Conservation (phyloP, 2,113 vertebrate genomes). For the Gnathonemus echidnorhynchus region DNA sequence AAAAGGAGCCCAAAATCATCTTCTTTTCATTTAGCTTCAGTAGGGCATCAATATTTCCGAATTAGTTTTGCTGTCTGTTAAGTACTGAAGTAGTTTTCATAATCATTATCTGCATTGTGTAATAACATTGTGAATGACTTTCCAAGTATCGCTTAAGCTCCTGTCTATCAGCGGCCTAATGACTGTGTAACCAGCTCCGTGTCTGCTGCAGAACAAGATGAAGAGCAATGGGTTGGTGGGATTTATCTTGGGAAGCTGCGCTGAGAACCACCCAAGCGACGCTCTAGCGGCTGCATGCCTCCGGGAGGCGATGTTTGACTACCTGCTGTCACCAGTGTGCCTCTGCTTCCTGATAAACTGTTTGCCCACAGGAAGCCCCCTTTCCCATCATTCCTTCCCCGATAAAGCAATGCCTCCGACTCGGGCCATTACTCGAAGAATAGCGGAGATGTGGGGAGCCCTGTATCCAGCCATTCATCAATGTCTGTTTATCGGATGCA, state of each 20-base stretch:
- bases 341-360: neutral
- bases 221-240: neutral
- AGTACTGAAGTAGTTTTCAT: neutral
- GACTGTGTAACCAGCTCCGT: neutral
- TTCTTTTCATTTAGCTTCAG: neutral
- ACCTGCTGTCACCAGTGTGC: neutral
- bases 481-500: neutral
- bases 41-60: neutral
- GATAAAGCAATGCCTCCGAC: conserved; percentile 1
- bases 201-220: neutral
- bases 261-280: neutral
- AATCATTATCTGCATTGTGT: neutral
- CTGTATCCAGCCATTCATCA: neutral
- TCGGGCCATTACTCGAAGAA: neutral
- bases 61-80: neutral
- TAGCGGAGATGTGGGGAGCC: neutral
- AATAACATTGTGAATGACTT: neutral
- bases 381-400: neutral
- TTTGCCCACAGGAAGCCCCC: neutral
- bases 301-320: neutral
- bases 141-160: neutral
- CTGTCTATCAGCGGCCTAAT: neutral
- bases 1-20: neutral
- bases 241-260: neutral
- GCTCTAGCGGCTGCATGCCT: neutral